phyloP scores from a whole-genome alignment of 2,888 invertebrate species.

The Trisateles emortualis region DNA sequence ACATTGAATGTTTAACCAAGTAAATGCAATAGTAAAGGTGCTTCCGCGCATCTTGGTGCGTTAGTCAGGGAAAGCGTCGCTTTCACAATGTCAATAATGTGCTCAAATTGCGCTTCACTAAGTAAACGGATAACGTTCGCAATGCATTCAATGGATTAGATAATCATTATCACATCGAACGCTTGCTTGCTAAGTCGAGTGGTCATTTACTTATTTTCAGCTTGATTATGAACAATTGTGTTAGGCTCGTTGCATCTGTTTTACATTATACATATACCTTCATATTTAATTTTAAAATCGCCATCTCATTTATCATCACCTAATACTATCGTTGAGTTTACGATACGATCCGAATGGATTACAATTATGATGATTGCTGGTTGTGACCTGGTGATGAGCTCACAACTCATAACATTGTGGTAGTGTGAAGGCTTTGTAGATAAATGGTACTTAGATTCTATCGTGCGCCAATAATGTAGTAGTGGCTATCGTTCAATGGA shows the following conservation, averaged over 20 bases:
- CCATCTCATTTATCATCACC: slow-evolving; percentile 31
- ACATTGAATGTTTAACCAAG: slow-evolving; percentile 65
- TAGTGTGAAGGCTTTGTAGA: slow-evolving; percentile 41
- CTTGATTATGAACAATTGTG: slow-evolving; percentile 61
- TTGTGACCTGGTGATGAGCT: slow-evolving; percentile 23
- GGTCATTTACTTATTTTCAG: slow-evolving; percentile 67
- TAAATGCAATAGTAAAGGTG: slow-evolving; percentile 57
- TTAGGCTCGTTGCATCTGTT: slow-evolving; percentile 55
- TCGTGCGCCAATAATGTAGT: slow-evolving; percentile 26
- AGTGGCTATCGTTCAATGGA: slow-evolving; percentile 25
- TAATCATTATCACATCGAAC: slow-evolving; percentile 69
- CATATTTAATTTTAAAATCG: slow-evolving; percentile 37
- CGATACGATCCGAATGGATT: slow-evolving; percentile 13
- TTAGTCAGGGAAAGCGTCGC: slow-evolving; percentile 69
- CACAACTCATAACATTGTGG: slow-evolving; percentile 25
- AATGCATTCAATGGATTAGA: slow-evolving; percentile 72
- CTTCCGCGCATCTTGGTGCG: slow-evolving; percentile 66
- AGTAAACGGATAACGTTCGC: slow-evolving; percentile 64
- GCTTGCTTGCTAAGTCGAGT: slow-evolving; percentile 80
- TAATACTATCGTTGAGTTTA: slow-evolving; percentile 27
- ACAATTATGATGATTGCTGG: slow-evolving; percentile 17
- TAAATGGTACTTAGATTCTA: slow-evolving; percentile 34
- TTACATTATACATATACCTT: slow-evolving; percentile 43
- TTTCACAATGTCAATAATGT: slow-evolving; percentile 64
- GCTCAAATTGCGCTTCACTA: slow-evolving; percentile 35